Percentiles rank a stretch among this genome's conserved stretches.
Evolutionary conservation across 2,888 invertebrate genomes (phyloP).

Genomic region (Mongoloraphidia duomilia): DNA sequence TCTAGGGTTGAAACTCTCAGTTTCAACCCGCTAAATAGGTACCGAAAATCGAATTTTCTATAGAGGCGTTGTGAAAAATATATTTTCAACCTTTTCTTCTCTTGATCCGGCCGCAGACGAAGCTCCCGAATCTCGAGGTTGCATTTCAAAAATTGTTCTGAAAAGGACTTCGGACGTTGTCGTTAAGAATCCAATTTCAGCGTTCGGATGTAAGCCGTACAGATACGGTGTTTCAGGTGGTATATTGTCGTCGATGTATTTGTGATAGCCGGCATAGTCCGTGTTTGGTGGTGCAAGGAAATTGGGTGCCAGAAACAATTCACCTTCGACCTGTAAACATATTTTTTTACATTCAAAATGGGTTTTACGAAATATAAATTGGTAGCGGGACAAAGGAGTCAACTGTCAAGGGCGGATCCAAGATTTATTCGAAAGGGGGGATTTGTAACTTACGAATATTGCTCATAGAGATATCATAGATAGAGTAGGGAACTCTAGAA

Average conservation of each 20-base stretch:
- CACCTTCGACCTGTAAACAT: constrained; percentile 57
- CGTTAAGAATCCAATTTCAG: constrained; percentile 87
- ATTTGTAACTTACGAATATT: too few relatives aligned
- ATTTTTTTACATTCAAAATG: too few relatives aligned
- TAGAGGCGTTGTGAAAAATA: neutral
- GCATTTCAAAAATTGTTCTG: constrained; percentile 74
- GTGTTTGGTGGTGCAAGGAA: constrained; percentile 80
- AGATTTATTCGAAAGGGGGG: too few relatives aligned
- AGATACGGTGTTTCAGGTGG: constrained; percentile 81
- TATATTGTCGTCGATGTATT: constrained; percentile 72
- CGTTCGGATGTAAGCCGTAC: constrained; percentile 88
- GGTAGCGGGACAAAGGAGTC: too few relatives aligned
- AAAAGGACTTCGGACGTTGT: constrained; percentile 75
- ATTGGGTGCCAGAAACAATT: constrained; percentile 63
- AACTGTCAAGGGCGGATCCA: too few relatives aligned
- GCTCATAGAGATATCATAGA: too few relatives aligned
- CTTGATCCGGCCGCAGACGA: constrained; percentile 53
- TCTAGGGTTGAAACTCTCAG: too few relatives aligned
- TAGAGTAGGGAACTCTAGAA: too few relatives aligned
- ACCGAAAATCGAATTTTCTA: too few relatives aligned
- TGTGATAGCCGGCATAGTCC: constrained; percentile 76
- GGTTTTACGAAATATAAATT: too few relatives aligned
- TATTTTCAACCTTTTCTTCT: constrained; percentile 55
- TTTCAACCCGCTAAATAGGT: too few relatives aligned
- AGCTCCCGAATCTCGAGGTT: constrained; percentile 68